Percentiles rank a stretch among this genome's conserved stretches.
phyloP scores from a whole-genome alignment of 2,888 invertebrate genomes.

The Venusia cambrica region DNA sequence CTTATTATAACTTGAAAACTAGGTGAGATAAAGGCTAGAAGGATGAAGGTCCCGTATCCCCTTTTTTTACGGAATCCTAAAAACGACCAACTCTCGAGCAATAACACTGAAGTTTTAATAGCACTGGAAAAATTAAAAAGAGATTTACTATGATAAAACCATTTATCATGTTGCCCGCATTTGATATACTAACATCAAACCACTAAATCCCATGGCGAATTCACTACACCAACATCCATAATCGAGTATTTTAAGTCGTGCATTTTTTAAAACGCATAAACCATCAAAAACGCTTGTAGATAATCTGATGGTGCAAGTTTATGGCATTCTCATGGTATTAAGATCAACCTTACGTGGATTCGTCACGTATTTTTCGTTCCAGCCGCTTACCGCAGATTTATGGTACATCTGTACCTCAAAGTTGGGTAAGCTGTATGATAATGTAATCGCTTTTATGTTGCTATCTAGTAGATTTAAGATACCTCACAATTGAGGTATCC shows the following conservation, averaged over 20 bases:
- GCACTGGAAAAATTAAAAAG: too few species aligned
- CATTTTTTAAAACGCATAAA: conserved; percentile 14
- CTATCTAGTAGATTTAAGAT: too few species aligned
- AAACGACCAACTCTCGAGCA: too few species aligned
- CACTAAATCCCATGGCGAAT: conserved; percentile 2
- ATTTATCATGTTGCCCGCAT: too few species aligned
- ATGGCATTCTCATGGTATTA: conserved; percentile 28
- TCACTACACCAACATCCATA: conserved; percentile 9
- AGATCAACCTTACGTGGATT: conserved; percentile 22
- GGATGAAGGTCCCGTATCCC: too few species aligned
- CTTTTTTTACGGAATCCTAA: too few species aligned
- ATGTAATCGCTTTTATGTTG: not conserved
- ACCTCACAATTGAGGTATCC: too few species aligned
- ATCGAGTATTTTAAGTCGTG: conserved; percentile 6
- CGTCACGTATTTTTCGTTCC: conserved; percentile 24
- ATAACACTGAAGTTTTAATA: too few species aligned
- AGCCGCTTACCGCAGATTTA: conserved; percentile 12
- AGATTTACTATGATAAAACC: too few species aligned
- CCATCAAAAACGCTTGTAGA: conserved; percentile 18
- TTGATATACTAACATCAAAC: too few species aligned
- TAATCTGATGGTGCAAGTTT: conserved; percentile 25
- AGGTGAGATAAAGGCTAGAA: too few species aligned
- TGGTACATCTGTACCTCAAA: conserved; percentile 2
- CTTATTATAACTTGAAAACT: too few species aligned
- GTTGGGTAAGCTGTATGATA: conserved; percentile 13